Evolutionary conservation across 2,888 invertebrate species (phyloP).

Genomic region (Cyclophora albipunctata): DNA sequence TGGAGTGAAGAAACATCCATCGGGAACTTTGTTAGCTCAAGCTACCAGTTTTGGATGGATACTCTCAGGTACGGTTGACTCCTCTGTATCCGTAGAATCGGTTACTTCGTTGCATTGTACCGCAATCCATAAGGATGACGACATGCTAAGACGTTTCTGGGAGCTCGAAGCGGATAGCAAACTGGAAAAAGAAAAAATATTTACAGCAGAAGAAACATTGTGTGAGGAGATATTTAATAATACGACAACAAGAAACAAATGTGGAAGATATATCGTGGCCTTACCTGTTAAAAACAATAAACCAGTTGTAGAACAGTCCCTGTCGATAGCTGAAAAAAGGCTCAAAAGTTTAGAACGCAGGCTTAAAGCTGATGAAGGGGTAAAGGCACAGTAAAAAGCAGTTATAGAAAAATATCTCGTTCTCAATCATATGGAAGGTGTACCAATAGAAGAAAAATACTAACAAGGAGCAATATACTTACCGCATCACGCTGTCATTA

Average conservation of each 20-base stretch:
- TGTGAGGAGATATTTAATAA: neutral
- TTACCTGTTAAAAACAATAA: neutral
- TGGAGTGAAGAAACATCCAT: slow-evolving; percentile 12
- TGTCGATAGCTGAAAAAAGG: neutral
- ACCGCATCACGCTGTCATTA: neutral
- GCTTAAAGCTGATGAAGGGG: neutral
- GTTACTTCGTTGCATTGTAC: neutral
- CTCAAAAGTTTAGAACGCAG: neutral
- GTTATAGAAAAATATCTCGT: neutral
- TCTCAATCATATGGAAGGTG: neutral
- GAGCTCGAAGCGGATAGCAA: neutral
- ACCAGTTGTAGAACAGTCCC: neutral
- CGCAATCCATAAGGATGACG: neutral
- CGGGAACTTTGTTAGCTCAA: slow-evolving; percentile 17
- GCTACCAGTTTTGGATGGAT: slow-evolving; percentile 22
- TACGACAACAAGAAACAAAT: neutral
- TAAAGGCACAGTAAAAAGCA: neutral
- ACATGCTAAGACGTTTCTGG: neutral
- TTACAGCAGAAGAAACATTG: neutral
- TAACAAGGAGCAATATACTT: neutral
- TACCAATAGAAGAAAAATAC: neutral
- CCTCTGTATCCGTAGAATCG: too few relatives aligned
- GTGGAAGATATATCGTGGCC: neutral
- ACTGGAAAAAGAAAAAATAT: neutral
- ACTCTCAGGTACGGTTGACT: slow-evolving; percentile 13